Percentiles rank a stretch among this genome's conserved stretches.
These are phyloP conservation scores for Protodeltote pygarga DNA, from an alignment of 2,888 invertebrate genomes.

Conservation along the genomic window DNA sequence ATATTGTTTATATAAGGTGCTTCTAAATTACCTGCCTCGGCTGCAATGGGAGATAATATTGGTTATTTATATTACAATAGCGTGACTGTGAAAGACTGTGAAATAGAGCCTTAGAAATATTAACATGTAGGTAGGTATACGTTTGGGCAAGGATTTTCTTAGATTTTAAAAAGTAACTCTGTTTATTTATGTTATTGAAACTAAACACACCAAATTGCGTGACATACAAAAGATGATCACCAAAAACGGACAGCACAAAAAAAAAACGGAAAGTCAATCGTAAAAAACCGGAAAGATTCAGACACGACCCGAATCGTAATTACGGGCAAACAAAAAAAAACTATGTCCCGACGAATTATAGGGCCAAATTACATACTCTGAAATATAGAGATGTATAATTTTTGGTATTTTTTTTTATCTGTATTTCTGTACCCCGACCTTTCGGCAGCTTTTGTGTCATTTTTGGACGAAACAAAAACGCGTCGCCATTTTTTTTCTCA, in stretches of 20 bases:
- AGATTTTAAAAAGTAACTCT: no score
- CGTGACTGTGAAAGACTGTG: no score
- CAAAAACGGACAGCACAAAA: conserved; percentile 35
- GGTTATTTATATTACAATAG: no score
- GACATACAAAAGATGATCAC: conserved; percentile 30
- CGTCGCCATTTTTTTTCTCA: conserved; percentile 50
- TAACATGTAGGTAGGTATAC: no score
- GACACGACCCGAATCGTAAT: conserved; percentile 60
- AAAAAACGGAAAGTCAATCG: conserved; percentile 50
- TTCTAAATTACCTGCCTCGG: no score
- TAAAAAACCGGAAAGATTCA: conserved; percentile 65
- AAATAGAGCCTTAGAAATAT: no score
- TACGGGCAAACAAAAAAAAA: conserved; percentile 60
- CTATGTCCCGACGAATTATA: conserved; percentile 69
- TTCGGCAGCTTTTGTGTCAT: conserved; percentile 66
- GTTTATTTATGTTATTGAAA: no score
- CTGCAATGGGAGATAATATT: no score
- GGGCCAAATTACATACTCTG: conserved; percentile 72
- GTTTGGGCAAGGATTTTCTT: no score
- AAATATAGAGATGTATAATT: conserved; percentile 50
- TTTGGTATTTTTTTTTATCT: conserved; percentile 48
- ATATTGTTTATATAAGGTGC: no score
- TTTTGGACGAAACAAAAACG: conserved; percentile 56
- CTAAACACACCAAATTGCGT: conserved; percentile 25
- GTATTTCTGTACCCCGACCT: conserved; percentile 40